These are phyloP conservation scores for Mionectes macconnelli DNA, from an alignment of 2,113 vertebrate genomes.

Conservation along the genomic window DNA sequence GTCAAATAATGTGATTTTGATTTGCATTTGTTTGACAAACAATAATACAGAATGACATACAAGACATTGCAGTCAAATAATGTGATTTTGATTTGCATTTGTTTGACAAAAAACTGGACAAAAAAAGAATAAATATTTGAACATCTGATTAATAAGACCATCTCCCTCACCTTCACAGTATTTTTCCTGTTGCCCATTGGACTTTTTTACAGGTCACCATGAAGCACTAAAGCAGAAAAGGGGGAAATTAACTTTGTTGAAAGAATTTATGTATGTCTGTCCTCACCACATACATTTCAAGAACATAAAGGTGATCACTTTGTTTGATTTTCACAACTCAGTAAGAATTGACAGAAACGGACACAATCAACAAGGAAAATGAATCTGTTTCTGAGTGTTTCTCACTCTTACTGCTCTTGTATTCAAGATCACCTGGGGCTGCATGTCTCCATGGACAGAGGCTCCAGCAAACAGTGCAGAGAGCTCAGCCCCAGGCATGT, in stretches of 20 bases:
- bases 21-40: neutral
- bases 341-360: neutral
- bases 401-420: neutral
- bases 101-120: neutral
- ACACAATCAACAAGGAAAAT: neutral
- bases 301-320: neutral
- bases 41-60: neutral
- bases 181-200: neutral
- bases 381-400: neutral
- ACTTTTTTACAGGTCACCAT: neutral
- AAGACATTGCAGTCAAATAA: neutral
- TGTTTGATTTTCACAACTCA: neutral
- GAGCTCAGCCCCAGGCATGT: neutral
- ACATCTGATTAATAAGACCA: neutral
- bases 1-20: neutral
- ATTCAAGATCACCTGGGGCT: rapidly evolving
- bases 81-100: neutral
- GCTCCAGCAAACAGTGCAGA: neutral
- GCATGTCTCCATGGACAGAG: neutral
- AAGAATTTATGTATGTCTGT: neutral
- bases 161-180: neutral
- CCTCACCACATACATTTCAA: neutral
- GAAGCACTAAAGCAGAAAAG: neutral
- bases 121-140: neutral
- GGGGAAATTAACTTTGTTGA: neutral